Evolutionary conservation across 2,797 vertebrate species (phyloP).

Genomic region (Macrochelys suwanniensis): DNA sequence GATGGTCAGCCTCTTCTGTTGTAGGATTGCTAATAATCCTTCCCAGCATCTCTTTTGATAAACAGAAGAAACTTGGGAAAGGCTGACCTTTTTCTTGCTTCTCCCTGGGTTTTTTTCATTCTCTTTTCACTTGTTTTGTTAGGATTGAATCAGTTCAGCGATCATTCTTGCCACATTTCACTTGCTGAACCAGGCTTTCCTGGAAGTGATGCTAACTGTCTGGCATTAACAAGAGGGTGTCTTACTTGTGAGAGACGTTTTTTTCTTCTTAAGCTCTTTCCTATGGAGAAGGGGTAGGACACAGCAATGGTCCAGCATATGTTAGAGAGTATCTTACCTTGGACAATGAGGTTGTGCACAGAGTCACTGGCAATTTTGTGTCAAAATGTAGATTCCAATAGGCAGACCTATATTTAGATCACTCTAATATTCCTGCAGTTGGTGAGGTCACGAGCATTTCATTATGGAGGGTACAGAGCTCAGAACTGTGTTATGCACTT

Average conservation of each 20-base stretch:
- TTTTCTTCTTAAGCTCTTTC: background rate
- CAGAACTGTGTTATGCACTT: fast-evolving
- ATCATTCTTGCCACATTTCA: background rate
- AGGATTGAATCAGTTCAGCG: background rate
- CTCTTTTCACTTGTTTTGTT: background rate
- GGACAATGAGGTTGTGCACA: background rate
- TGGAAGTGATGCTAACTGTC: conserved; percentile 2
- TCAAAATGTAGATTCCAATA: background rate
- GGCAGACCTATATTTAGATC: background rate
- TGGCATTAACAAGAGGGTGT: background rate
- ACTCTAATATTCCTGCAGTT: background rate
- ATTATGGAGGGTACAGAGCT: background rate
- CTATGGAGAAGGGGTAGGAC: background rate
- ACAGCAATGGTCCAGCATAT: background rate
- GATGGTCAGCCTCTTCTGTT: background rate
- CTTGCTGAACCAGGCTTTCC: conserved; percentile 31
- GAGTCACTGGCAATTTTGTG: background rate
- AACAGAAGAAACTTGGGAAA: background rate
- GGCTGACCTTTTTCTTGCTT: background rate
- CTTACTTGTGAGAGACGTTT: background rate
- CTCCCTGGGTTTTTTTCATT: background rate
- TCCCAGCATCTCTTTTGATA: background rate
- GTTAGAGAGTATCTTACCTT: background rate
- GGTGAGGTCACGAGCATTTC: fast-evolving
- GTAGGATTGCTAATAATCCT: background rate